Conservation (phyloP, 2,888 invertebrate genomes). For the Lasioglossum morio region DNA sequence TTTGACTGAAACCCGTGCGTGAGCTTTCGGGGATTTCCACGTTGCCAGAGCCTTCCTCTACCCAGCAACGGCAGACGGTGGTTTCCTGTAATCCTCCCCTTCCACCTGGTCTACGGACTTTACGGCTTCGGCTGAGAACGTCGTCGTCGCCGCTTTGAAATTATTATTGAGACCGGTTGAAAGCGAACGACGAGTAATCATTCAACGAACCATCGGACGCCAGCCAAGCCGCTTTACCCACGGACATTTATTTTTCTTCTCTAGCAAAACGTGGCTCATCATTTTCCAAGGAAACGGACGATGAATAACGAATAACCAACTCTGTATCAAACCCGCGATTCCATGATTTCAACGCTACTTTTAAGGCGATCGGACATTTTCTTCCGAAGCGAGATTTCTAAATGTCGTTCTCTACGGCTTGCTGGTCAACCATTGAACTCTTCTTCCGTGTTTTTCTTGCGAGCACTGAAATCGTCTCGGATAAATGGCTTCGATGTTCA, state of each 20-base stretch:
- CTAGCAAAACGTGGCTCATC: not conserved
- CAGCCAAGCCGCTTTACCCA: not conserved
- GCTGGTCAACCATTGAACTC: not conserved
- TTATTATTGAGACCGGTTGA: constrained; percentile 23
- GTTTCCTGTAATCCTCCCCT: not conserved
- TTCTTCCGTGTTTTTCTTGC: not conserved
- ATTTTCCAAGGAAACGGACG: not conserved
- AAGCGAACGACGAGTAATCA: constrained; percentile 6
- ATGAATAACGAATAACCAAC: constrained; percentile 17
- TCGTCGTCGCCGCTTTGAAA: constrained; percentile 8
- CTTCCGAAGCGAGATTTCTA: not conserved
- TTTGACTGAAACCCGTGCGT: constrained; percentile 13
- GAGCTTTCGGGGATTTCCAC: constrained; percentile 28
- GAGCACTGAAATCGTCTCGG: not conserved
- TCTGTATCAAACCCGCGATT: not conserved
- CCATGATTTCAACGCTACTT: not conserved
- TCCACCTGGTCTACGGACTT: constrained; percentile 6
- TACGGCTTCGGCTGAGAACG: constrained; percentile 9
- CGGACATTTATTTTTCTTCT: not conserved
- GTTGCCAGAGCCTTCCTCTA: not conserved
- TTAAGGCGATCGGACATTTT: not conserved
- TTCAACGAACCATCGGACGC: not conserved
- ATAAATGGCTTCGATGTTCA: not conserved
- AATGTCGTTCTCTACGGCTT: not conserved
- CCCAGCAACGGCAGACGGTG: not conserved